These are phyloP conservation scores for Chaetorhynchus papuensis DNA, from an alignment of 2,113 vertebrate species.

Conservation along the genomic window DNA sequence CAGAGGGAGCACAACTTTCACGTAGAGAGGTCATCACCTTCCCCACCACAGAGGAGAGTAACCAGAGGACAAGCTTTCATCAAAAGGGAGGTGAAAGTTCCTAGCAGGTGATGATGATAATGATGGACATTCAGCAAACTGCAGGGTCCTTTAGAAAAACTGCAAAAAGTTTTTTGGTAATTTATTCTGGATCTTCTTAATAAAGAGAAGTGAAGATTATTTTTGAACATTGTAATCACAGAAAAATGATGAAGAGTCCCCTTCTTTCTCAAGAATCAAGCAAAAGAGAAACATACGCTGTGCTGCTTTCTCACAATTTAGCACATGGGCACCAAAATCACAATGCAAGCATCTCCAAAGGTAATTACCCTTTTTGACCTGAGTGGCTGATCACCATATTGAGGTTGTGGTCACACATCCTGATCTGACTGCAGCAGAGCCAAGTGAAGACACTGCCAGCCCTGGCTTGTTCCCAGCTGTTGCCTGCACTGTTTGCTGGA, in stretches of 20 bases:
- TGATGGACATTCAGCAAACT: not conserved
- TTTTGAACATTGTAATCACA: not conserved
- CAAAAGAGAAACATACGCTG: not conserved
- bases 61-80: not conserved
- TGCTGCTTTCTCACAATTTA: not conserved
- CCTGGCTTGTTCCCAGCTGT: not conserved
- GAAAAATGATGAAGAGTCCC: not conserved
- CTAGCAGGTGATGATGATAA: not conserved
- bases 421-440: not conserved
- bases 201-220: not conserved
- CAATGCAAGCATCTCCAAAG: not conserved
- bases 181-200: not conserved
- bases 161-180: not conserved
- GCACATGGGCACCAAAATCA: not conserved
- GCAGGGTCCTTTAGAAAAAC: not conserved
- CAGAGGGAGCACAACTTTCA: not conserved
- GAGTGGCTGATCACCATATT: not conserved
- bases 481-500: not conserved
- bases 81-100: not conserved
- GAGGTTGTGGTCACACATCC: not conserved
- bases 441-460: not conserved
- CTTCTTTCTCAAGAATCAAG: not conserved
- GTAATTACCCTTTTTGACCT: not conserved
- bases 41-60: not conserved
- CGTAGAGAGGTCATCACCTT: fast-evolving